Base-by-base conservation (phyloP, 2,888 invertebrate species). In the Fragum fragum region DNA sequence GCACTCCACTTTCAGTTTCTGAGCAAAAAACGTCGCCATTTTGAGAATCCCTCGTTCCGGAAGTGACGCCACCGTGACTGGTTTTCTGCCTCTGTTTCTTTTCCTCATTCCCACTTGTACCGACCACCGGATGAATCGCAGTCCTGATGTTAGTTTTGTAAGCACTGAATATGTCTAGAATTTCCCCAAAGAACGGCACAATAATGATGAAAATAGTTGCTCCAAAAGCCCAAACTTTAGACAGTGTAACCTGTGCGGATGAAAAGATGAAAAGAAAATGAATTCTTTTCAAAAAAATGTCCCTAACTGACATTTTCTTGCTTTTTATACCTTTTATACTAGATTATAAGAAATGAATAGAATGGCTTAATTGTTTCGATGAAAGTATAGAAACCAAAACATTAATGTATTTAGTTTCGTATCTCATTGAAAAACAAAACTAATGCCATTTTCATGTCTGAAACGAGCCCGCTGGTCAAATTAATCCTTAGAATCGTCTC, bases 181-280 rank as follows among this genome's bases (percentile, higher is more conserved):
- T 76, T 76, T 93, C 93, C 77, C 90, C 91, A 36, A 90, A 73
- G 18, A 93, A 32, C 1, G 94, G 94, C 14, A 91, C 83, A 14
- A 91, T 71, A 29, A 93, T 90, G 76, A 94, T 92, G 72, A 92
- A 90, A n/a, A 91, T 74, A 32, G 90, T 89, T 0, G 93, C 93
- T n/a, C 90, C 21, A 71, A 91, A 88, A 7, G 90, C 92, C 91
- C 93, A 93, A 0, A 88, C 88, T 71, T 92, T 87, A 1, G 91
- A 87, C 14, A 92, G 7, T 16, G 83, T 85, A 5, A 93, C 90
- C 94, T 93, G 87, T n/a, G n/a, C n/a, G n/a, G n/a, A n/a, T n/a
- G n/a, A n/a, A n/a, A n/a, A n/a, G n/a, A n/a, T n/a, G n/a, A n/a
- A n/a, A n/a, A n/a, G n/a, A n/a, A n/a, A n/a, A n/a, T n/a, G n/a